Evolutionary conservation across 2,797 vertebrate genomes (phyloP).

Genomic region (Crocodylus rhombifer): DNA sequence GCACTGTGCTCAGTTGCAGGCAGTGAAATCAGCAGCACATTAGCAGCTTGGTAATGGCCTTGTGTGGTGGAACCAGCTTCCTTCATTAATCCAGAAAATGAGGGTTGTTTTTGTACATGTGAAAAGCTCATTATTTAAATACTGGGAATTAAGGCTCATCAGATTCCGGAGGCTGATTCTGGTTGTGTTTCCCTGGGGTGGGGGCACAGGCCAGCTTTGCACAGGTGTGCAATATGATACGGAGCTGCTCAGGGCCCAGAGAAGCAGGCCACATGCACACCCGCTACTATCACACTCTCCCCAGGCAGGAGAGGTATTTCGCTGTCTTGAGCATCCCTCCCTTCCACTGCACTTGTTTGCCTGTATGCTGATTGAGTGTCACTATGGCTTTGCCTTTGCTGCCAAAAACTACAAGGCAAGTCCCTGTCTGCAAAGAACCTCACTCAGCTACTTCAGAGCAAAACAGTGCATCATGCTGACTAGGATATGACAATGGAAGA

Average conservation of each 20-base stretch:
- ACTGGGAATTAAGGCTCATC: conserved; percentile 76
- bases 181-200: conserved; percentile 54
- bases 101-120: conserved; percentile 67
- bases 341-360: background rate
- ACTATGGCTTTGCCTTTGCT: background rate
- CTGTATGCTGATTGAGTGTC: background rate
- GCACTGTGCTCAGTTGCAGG: conserved; percentile 60
- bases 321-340: background rate
- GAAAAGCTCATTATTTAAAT: conserved; percentile 78
- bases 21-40: conserved; percentile 59
- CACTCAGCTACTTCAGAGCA: background rate
- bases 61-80: conserved; percentile 68
- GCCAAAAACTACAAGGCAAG: background rate
- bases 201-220: conserved; percentile 26
- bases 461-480: background rate
- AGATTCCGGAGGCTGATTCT: conserved; percentile 58
- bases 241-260: background rate
- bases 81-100: conserved; percentile 78
- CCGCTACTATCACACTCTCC: background rate
- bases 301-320: background rate
- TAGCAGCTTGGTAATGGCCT: conserved; percentile 71
- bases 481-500: background rate
- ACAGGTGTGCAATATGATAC: conserved; percentile 50
- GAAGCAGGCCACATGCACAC: background rate
- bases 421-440: background rate